phyloP scores from a whole-genome alignment of 2,113 vertebrate genomes.

The Hiodon tergisus region DNA sequence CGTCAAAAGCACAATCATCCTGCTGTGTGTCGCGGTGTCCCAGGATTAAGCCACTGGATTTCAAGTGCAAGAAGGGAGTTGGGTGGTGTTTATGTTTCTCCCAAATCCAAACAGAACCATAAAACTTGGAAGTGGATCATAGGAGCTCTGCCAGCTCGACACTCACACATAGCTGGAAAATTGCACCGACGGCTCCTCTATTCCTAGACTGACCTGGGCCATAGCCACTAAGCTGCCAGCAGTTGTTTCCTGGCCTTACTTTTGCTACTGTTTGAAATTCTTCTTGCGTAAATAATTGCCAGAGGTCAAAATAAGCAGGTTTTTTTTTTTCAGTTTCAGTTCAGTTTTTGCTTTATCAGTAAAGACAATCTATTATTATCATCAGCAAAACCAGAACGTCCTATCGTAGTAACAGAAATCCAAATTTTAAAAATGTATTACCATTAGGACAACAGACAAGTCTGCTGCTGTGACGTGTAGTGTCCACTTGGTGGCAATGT shows the following conservation, averaged over 20 bases:
- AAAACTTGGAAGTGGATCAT: background rate
- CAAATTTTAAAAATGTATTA: background rate
- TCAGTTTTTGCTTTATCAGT: background rate
- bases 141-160: background rate
- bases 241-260: background rate
- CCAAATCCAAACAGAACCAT: background rate
- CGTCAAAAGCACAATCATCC: too few species aligned
- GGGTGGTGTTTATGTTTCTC: background rate
- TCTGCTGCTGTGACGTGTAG: background rate
- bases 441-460: background rate
- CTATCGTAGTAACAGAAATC: background rate
- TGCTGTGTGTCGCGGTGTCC: background rate
- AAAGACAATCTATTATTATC: background rate
- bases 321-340: background rate
- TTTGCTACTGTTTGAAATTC: background rate
- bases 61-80: background rate
- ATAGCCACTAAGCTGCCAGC: background rate
- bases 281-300: background rate
- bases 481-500: slow-evolving; percentile 23
- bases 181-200: background rate
- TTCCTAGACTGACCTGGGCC: background rate
- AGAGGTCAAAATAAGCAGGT: background rate
- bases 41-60: background rate
- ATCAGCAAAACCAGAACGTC: background rate
- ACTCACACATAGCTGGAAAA: background rate